Conservation (phyloP, 2,888 invertebrate genomes). For the Coelogynopora nodosa region DNA sequence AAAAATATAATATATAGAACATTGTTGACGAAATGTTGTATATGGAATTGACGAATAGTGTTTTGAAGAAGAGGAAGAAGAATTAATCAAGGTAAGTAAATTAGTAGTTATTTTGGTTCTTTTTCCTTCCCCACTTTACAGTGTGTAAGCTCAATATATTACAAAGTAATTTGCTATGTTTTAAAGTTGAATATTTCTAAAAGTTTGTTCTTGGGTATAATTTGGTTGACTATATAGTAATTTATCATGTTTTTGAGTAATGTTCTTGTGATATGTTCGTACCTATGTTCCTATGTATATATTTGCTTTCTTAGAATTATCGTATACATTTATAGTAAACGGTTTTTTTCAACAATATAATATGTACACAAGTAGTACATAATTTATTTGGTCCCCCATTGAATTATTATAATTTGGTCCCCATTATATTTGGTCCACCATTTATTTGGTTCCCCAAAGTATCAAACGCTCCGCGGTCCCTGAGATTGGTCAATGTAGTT, state of each 20-base stretch:
- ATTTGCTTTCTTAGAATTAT: neutral
- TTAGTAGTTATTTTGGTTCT: too few species aligned
- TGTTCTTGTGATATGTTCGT: neutral
- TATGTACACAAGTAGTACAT: neutral
- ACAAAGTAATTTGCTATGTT: neutral
- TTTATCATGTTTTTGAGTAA: neutral
- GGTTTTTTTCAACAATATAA: neutral
- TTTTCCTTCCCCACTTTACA: conserved; percentile 5
- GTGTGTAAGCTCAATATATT: neutral
- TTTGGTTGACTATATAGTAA: neutral
- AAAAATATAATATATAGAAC: too few species aligned
- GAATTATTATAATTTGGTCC: too few species aligned
- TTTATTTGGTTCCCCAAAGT: too few species aligned
- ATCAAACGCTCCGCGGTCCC: neutral
- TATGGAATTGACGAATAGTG: too few species aligned
- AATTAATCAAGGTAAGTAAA: too few species aligned
- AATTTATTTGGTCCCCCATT: neutral
- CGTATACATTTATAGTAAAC: neutral
- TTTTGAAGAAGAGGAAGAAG: too few species aligned
- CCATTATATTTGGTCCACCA: too few species aligned
- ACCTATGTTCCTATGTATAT: neutral
- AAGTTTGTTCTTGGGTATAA: neutral
- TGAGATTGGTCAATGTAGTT: too few species aligned
- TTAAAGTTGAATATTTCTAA: neutral
- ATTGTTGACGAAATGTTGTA: too few species aligned